phyloP scores from a whole-genome alignment of 2,113 vertebrate genomes.

The Prunella himalayana region DNA sequence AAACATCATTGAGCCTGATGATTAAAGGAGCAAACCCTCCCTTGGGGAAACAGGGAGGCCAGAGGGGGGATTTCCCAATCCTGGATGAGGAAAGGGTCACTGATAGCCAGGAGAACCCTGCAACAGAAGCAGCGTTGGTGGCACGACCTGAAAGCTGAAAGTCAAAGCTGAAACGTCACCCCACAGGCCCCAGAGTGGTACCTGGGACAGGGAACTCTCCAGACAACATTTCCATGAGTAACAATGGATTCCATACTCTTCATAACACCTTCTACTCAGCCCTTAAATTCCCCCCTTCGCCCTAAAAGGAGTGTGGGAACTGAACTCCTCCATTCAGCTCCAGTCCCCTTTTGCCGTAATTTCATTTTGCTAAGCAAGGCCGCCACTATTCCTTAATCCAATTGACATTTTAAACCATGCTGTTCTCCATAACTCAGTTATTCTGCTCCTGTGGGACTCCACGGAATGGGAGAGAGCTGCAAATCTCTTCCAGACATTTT shows the following conservation, averaged over 20 bases:
- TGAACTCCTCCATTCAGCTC: not conserved
- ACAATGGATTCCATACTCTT: accelerated
- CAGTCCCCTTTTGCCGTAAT: not conserved
- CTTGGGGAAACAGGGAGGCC: not conserved
- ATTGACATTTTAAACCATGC: not conserved
- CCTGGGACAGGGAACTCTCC: accelerated
- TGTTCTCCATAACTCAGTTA: not conserved
- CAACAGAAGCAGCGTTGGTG: accelerated
- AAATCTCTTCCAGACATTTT: not conserved
- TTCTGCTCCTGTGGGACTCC: not conserved
- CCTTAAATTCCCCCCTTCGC: not conserved
- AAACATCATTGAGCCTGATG: accelerated
- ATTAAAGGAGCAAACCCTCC: not conserved
- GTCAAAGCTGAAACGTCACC: accelerated
- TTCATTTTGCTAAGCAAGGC: not conserved
- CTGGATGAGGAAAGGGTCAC: not conserved
- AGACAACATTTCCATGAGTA: not conserved
- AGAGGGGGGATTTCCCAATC: not conserved
- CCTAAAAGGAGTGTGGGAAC: not conserved
- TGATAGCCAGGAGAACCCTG: not conserved
- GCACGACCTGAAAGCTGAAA: not conserved
- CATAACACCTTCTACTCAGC: not conserved
- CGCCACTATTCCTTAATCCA: not conserved
- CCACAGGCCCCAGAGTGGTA: not conserved
- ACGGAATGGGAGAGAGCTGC: not conserved